phyloP scores from a whole-genome alignment of 2,797 vertebrate species.

The Acomys russatus region DNA sequence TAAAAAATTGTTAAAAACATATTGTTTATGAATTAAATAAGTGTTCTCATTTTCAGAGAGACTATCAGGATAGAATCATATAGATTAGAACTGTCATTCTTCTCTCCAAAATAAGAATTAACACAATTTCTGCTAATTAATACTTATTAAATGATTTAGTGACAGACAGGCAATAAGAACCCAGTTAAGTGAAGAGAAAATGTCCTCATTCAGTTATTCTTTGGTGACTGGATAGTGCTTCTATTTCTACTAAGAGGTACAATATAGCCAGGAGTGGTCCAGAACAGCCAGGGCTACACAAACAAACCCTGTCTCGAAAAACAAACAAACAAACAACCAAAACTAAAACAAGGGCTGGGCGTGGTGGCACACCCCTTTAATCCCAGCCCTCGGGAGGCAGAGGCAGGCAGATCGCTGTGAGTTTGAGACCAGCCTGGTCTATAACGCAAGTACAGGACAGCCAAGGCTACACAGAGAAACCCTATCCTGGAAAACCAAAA shows the following conservation, averaged over 20 bases:
- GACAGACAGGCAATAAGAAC: slow-evolving; percentile 4
- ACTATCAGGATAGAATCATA: slow-evolving; percentile 9
- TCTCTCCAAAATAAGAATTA: slow-evolving; percentile 48
- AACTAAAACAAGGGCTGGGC: too few species aligned
- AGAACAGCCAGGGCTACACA: too few species aligned
- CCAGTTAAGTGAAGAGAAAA: not conserved
- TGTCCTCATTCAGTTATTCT: not conserved
- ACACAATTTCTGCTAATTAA: slow-evolving; percentile 10
- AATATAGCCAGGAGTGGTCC: not conserved
- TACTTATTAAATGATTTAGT: slow-evolving; percentile 32
- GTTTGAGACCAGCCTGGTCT: too few species aligned
- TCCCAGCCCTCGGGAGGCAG: too few species aligned
- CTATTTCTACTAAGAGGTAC: not conserved
- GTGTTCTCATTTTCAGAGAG: slow-evolving; percentile 30
- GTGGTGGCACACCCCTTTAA: too few species aligned
- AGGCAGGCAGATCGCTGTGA: too few species aligned
- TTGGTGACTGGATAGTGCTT: not conserved
- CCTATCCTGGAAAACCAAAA: too few species aligned
- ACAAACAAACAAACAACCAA: too few species aligned
- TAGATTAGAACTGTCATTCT: slow-evolving; percentile 9
- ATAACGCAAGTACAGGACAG: too few species aligned
- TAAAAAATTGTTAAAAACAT: not conserved
- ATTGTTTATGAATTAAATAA: not conserved
- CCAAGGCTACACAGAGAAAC: too few species aligned
- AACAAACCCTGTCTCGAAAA: too few species aligned